Conservation (phyloP, 2,888 invertebrate genomes). For the Aproaerema taeniolella region DNA sequence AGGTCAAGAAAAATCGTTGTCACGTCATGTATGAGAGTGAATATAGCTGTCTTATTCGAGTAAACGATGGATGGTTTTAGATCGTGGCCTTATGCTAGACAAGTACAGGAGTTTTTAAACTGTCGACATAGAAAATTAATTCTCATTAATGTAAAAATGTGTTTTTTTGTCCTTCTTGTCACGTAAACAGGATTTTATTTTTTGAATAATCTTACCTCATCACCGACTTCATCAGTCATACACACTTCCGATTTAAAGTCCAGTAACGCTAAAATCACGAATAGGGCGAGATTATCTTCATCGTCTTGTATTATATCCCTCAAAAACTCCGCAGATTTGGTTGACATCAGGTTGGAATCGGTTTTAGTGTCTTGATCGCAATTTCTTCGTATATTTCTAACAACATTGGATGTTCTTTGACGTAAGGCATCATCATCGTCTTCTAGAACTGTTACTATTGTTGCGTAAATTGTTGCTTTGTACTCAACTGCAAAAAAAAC, state of each 20-base stretch:
- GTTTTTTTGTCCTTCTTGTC: too few relatives aligned
- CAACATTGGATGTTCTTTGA: conserved; percentile 30
- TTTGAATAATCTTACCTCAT: conserved; percentile 48
- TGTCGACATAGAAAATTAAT: too few relatives aligned
- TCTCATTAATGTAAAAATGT: too few relatives aligned
- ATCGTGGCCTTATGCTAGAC: too few relatives aligned
- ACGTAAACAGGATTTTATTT: too few relatives aligned
- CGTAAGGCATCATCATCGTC: conserved; percentile 68
- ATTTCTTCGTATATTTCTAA: neutral
- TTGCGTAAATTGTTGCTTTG: conserved; percentile 46
- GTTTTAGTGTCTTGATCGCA: neutral
- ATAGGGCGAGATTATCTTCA: conserved; percentile 22
- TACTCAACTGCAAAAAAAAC: conserved; percentile 39
- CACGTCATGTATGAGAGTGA: too few relatives aligned
- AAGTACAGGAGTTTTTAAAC: too few relatives aligned
- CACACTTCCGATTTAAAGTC: conserved; percentile 50
- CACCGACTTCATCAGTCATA: conserved; percentile 39
- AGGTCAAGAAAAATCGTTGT: too few relatives aligned
- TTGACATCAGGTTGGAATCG: neutral
- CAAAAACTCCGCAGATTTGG: conserved; percentile 21
- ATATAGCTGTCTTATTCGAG: too few relatives aligned
- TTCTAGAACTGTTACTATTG: conserved; percentile 65
- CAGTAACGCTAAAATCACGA: conserved; percentile 40
- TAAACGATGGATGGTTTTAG: too few relatives aligned
- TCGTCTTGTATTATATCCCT: conserved; percentile 17